phyloP scores from a whole-genome alignment of 2,797 vertebrate genomes.

The Catharus ustulatus region DNA sequence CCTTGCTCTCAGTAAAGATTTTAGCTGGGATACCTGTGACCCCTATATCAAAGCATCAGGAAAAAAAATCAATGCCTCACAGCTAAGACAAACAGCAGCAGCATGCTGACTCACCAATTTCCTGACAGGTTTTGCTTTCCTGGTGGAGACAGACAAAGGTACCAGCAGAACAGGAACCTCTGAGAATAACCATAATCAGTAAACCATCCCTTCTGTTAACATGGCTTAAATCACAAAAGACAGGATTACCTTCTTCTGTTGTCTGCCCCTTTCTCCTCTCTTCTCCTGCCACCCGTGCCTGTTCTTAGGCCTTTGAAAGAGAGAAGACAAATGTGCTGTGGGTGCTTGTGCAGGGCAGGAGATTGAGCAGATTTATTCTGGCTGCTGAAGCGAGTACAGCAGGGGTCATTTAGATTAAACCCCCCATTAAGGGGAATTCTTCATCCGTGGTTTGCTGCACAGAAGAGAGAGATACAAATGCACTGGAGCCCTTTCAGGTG shows the following conservation, averaged over 20 bases:
- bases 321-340: neutral
- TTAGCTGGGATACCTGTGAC: conserved; percentile 32
- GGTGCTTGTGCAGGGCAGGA: neutral
- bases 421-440: neutral
- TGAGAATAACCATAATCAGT: conserved; percentile 1
- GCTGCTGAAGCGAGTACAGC: neutral
- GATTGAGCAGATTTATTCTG: conserved; percentile 13
- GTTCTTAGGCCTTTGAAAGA: neutral
- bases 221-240: conserved; percentile 33
- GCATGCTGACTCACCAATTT: conserved; percentile 48
- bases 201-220: conserved; percentile 34
- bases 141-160: neutral
- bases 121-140: conserved; percentile 25
- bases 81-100: conserved; percentile 50
- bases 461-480: neutral
- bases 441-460: neutral
- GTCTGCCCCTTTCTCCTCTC: neutral
- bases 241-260: neutral
- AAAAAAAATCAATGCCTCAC: conserved; percentile 44
- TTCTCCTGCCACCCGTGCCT: neutral
- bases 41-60: neutral
- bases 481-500: neutral
- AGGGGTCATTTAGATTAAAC: conserved; percentile 6
- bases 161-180: neutral
- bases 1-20: conserved; percentile 34